Percentiles rank a stretch among this genome's conserved stretches.
Conservation (phyloP, 2,888 invertebrate species). For the Zootermopsis nevadensis region DNA sequence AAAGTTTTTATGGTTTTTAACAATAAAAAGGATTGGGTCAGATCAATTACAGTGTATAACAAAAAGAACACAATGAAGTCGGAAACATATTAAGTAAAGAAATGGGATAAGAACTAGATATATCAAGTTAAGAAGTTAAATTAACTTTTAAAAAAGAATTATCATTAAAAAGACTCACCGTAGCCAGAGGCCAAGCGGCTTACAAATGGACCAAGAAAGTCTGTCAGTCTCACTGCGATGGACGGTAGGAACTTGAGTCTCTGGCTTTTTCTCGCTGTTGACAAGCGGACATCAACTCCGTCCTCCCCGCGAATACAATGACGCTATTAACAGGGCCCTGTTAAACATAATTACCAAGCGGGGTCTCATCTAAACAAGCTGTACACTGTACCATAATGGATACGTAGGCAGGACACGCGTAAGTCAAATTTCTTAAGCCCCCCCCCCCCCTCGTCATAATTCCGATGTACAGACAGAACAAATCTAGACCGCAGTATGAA, state of each 20-base stretch:
- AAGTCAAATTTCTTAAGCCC: neutral
- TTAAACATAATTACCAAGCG: constrained; percentile 2
- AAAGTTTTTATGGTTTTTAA: neutral
- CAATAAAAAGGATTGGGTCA: neutral
- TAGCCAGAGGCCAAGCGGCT: neutral
- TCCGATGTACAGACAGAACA: too few species aligned
- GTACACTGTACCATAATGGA: neutral
- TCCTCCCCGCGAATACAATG: neutral
- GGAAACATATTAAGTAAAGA: neutral
- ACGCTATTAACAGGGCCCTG: constrained; percentile 3
- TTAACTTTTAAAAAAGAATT: neutral
- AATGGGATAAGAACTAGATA: neutral
- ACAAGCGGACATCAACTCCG: constrained; percentile 11
- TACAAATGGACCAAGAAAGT: neutral
- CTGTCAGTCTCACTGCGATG: neutral
- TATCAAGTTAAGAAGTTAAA: neutral
- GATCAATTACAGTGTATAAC: neutral
- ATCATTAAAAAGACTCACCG: neutral
- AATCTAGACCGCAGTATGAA: too few species aligned
- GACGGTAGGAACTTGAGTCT: neutral
- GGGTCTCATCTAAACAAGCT: neutral
- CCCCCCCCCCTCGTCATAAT: too few species aligned
- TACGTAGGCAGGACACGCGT: neutral
- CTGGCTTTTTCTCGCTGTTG: neutral
- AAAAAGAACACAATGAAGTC: neutral